These are phyloP conservation scores for Melanotus villosus DNA, from an alignment of 2,888 invertebrate species.

Conservation along the genomic window DNA sequence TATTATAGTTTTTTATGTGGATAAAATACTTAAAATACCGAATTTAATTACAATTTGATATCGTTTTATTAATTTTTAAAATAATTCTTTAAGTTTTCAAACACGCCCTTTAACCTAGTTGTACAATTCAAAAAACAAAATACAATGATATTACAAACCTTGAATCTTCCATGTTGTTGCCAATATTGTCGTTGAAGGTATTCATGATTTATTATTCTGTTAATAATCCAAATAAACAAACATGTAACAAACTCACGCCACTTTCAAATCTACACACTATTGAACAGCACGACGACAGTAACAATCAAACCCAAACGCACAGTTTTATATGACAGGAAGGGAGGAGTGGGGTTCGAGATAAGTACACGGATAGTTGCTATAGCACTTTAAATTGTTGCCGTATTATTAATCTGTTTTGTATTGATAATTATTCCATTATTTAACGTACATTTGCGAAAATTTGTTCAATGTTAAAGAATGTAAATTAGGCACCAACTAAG, in stretches of 20 bases:
- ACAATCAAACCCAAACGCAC: constrained; percentile 29
- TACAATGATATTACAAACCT: constrained; percentile 49
- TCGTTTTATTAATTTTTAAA: neutral
- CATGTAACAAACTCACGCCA: constrained; percentile 2
- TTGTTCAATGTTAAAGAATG: too few species aligned
- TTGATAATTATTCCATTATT: constrained; percentile 1
- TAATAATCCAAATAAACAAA: constrained; percentile 40
- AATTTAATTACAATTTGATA: neutral
- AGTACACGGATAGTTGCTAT: constrained; percentile 6
- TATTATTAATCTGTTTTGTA: constrained; percentile 18
- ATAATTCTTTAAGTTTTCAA: neutral
- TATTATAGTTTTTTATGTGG: neutral
- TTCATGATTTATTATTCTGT: constrained; percentile 51
- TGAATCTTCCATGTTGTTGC: constrained; percentile 58
- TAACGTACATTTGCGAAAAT: neutral
- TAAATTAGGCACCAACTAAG: too few species aligned
- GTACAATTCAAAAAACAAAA: neutral
- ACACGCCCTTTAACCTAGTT: constrained; percentile 25
- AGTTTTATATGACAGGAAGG: constrained; percentile 52
- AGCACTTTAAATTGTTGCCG: neutral
- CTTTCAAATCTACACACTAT: neutral
- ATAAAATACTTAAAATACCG: neutral
- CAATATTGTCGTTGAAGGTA: constrained; percentile 56
- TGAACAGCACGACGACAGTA: constrained; percentile 10
- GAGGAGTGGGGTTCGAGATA: constrained; percentile 40